A percentile compares a stretch with the other conserved stretches of the same genome.
phyloP scores from a whole-genome alignment of 2,888 invertebrate species.

The Amiota minor region DNA sequence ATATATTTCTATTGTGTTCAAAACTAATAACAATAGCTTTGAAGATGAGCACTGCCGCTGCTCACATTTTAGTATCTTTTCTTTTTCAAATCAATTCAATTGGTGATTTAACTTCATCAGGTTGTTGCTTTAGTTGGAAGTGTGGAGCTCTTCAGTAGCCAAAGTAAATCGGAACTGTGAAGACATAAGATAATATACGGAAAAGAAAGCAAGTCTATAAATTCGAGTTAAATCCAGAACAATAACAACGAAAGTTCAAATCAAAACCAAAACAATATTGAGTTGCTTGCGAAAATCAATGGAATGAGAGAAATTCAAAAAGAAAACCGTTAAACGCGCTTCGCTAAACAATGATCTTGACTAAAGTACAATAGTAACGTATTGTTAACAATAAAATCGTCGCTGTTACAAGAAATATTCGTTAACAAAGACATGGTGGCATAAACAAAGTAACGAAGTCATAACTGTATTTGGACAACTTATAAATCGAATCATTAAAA shows the following conservation, averaged over 20 bases:
- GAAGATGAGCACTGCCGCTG: background rate
- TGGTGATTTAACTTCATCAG: background rate
- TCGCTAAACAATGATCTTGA: background rate
- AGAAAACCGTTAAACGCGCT: background rate
- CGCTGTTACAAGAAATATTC: slow-evolving; percentile 24
- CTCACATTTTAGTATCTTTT: slow-evolving; percentile 19
- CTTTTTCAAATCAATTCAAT: background rate
- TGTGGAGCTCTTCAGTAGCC: slow-evolving; percentile 24
- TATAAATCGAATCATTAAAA: too few species aligned
- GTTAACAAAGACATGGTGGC: background rate
- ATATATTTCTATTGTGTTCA: background rate
- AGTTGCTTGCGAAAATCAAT: too few species aligned
- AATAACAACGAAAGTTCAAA: background rate
- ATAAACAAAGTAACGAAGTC: too few species aligned
- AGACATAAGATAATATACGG: background rate
- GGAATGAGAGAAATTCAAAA: background rate
- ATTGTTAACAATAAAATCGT: too few species aligned
- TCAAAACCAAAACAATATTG: background rate
- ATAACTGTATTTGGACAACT: too few species aligned
- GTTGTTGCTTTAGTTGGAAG: background rate
- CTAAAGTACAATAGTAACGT: too few species aligned
- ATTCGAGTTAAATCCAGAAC: background rate
- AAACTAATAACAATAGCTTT: background rate
- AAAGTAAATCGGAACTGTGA: slow-evolving; percentile 26
- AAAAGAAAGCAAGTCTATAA: background rate